Evolutionary conservation across 2,113 vertebrate species (phyloP), one percentile per base, ranked within the genome.

Genomic region (Lagenorhynchus albirostris): DNA sequence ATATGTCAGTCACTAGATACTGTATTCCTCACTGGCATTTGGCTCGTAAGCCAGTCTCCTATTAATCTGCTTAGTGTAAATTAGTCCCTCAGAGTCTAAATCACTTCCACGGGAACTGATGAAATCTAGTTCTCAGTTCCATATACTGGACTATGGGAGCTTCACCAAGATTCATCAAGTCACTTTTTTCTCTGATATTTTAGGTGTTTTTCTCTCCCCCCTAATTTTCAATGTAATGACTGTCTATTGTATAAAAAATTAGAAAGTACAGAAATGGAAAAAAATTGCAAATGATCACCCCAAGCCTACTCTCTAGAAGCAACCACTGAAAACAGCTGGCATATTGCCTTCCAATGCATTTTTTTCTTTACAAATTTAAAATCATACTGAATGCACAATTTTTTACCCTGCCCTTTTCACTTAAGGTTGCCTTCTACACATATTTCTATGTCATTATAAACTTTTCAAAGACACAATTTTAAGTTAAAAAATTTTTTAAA

Each of bases 51-150:
- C 15, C 38, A 87, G 33, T 79, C 26, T 84, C 71, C n/a, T 92
- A 21, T 74, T 91, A 94, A 89, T 65, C 67, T 84, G 33, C 36
- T 58, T 77, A 74, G 18, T 58, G 12, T 83, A 96, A 89, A 65
- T 95, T 95, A 96, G 47, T 80, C 58, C 36, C 8, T 81, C 38
- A 36, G 50, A 68, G 23, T 88, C 36, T 70, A 81, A 89, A 76
- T 89, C 18, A 65, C 8, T 94, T 94, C 73, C 58, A 67, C 2
- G 6, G 63, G 58, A 94, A 89, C 14, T 73, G 38, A 95, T 81
- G 82, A 95, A 96, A 96, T 86, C 67, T 89, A 67, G 73, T 89
- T 92, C n/a, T 92, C 55, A 87, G 9, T 87, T 91, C 84, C 58
- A 79, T 8, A 90, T 36, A 33, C 71, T 91, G 65, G 12, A 85